phyloP scores from a whole-genome alignment of 1,140 invertebrate genomes.

The Pectinophora gossypiella region DNA sequence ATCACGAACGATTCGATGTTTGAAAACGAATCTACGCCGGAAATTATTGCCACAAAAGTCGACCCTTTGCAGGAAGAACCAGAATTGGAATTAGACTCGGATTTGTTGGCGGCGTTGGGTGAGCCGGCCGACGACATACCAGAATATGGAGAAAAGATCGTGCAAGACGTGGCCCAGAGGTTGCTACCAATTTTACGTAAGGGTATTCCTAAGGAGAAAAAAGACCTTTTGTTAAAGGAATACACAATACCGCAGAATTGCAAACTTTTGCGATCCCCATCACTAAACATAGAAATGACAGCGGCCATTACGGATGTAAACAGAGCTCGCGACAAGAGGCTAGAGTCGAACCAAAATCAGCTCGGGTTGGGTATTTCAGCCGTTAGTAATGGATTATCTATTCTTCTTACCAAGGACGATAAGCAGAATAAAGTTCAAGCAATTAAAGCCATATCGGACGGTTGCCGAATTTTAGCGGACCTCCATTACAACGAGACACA shows the following conservation, averaged over 20 bases:
- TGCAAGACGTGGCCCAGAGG: too few relatives aligned
- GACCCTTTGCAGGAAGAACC: too few relatives aligned
- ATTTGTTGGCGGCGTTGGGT: too few relatives aligned
- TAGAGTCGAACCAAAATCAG: conserved; percentile 18
- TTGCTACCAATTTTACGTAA: conserved; percentile 15
- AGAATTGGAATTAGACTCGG: too few relatives aligned
- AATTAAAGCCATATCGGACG: conserved; percentile 14
- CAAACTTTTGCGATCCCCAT: conserved; percentile 18
- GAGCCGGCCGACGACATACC: too few relatives aligned
- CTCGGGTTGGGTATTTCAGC: conserved; percentile 17
- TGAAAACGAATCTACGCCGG: too few relatives aligned
- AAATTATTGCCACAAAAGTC: too few relatives aligned
- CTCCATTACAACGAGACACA: conserved; percentile 14
- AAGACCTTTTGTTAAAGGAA: conserved; percentile 17
- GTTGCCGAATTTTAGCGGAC: conserved; percentile 21
- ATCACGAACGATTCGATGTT: too few relatives aligned
- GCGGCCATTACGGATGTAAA: conserved; percentile 16
- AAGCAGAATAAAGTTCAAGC: conserved; percentile 13
- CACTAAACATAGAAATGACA: conserved; percentile 20
- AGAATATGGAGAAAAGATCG: too few relatives aligned
- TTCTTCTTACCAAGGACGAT: conserved; percentile 7
- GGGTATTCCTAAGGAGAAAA: conserved; percentile 15
- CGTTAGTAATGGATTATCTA: conserved; percentile 13
- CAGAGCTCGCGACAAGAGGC: conserved; percentile 19
- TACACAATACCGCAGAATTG: conserved; percentile 19